Evolutionary conservation across 2,888 invertebrate genomes (phyloP), one percentile per base, ranked within the genome.

Genomic region (Catocala sponsa): DNA sequence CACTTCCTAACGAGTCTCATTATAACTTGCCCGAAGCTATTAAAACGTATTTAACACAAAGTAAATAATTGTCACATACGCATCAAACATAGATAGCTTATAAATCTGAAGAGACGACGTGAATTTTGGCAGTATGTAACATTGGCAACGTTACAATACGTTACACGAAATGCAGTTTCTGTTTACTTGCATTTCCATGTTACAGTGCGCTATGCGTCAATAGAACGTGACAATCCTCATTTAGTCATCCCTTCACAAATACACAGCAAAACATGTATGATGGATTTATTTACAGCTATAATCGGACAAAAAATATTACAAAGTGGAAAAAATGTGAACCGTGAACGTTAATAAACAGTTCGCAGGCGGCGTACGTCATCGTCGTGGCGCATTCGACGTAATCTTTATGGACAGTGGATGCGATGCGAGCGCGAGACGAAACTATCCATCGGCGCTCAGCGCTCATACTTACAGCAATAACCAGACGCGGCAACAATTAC

Each of bases 401-500:
- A 75, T 74, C 76, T 83, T 80, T 81, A 81, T 79, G 76, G 78
- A 68, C 70, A 74, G 72, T 59, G 64, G 70, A 77, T 65, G 64
- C 68, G 65, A 68, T 53, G 11, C 59, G 49, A 65, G 59, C 68
- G 64, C 72, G 76, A 78, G 70, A 73, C 76, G 68, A 75, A 79
- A 78, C 85, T 83, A 85, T 84, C 79, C 78, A 65, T 78, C 80
- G 75, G 51, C 69, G 71, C 73, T 83, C 81, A 84, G 41, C 68
- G 70, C 72, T 83, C 83, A 84, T 85, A 85, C 85, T 86, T 85
- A 86, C 88, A 84, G 84, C 89, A 91, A 89, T 90, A 89, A 88
- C 87, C 87, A 81, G 86, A 81, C 87, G 75, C 79, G 72, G 74
- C 80, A 85, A 91, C 92, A 89, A 91, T 91, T 90, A 91, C 89